Percentiles rank a stretch among this genome's conserved stretches.
phyloP scores from a whole-genome alignment of 1,140 invertebrate species.

The Drosophila quadrilineata region DNA sequence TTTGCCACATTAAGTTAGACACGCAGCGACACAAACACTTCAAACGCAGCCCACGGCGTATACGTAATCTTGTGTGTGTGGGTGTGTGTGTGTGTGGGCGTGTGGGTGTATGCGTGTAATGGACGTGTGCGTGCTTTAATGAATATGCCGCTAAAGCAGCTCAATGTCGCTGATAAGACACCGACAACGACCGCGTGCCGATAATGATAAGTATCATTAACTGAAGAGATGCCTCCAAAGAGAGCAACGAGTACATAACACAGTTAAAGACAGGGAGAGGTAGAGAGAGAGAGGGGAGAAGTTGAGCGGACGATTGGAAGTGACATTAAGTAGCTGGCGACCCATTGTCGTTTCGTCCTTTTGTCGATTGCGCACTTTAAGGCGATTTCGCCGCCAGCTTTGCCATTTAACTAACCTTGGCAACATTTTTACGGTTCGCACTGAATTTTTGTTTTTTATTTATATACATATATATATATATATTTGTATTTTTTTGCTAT shows the following conservation, averaged over 20 bases:
- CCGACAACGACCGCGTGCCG: slow-evolving; percentile 28
- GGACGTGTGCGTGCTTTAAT: slow-evolving; percentile 57
- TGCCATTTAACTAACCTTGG: slow-evolving; percentile 52
- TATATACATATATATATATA: too few species aligned
- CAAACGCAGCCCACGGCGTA: slow-evolving; percentile 47
- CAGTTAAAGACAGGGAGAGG: not conserved
- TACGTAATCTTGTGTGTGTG: slow-evolving; percentile 51
- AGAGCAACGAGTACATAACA: too few species aligned
- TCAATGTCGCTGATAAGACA: slow-evolving; percentile 46
- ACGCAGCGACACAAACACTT: slow-evolving; percentile 62
- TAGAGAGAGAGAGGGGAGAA: not conserved
- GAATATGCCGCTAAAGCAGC: slow-evolving; percentile 39
- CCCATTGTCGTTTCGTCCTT: slow-evolving; percentile 27
- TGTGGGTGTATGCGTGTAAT: slow-evolving; percentile 45
- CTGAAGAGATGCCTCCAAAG: too few species aligned
- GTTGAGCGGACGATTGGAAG: slow-evolving; percentile 14
- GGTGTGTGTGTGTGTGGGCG: not conserved
- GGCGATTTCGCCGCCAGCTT: slow-evolving; percentile 38
- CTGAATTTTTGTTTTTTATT: too few species aligned
- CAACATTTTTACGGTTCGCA: too few species aligned
- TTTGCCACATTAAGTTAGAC: slow-evolving; percentile 35
- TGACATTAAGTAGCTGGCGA: slow-evolving; percentile 53
- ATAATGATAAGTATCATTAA: slow-evolving; percentile 77
- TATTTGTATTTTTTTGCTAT: too few species aligned
- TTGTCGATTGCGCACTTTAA: slow-evolving; percentile 54